Conservation (phyloP, 1,140 invertebrate genomes). For the Drosophila erecta region DNA sequence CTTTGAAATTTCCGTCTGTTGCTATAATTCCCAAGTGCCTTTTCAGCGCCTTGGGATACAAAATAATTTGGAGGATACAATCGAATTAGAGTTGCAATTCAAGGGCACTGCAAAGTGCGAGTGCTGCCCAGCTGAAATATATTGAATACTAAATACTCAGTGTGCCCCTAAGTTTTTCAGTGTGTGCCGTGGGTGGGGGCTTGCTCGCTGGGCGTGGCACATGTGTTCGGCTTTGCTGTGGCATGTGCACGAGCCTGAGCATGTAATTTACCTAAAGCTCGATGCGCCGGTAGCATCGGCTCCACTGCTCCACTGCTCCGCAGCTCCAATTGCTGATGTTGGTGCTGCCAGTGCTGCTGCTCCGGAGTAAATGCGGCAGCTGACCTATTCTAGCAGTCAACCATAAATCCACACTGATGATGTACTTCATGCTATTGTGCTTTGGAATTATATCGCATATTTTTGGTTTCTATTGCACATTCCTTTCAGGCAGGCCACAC, state of each 20-base stretch:
- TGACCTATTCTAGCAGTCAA: slow-evolving; percentile 82
- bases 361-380: slow-evolving; percentile 74
- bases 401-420: slow-evolving; percentile 83
- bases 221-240: slow-evolving; percentile 44
- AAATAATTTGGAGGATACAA: too few species aligned
- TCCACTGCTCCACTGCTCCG: slow-evolving; percentile 6
- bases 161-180: background rate
- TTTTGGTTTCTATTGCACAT: slow-evolving; percentile 83
- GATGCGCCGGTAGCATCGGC: slow-evolving; percentile 49
- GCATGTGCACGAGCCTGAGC: slow-evolving; percentile 64
- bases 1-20: too few species aligned
- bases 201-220: slow-evolving; percentile 30
- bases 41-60: too few species aligned
- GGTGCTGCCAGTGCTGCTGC: slow-evolving; percentile 11
- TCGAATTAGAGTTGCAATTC: too few species aligned
- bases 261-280: slow-evolving; percentile 79
- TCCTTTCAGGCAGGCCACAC: slow-evolving; percentile 70
- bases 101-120: too few species aligned
- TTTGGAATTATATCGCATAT: slow-evolving; percentile 82
- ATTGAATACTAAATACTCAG: background rate
- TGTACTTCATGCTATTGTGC: slow-evolving; percentile 82
- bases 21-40: too few species aligned
- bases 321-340: slow-evolving; percentile 54
- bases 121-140: too few species aligned
- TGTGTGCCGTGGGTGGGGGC: slow-evolving; percentile 5